phyloP scores from a whole-genome alignment of 2,797 vertebrate genomes.

The Pseudochirops corinnae region DNA sequence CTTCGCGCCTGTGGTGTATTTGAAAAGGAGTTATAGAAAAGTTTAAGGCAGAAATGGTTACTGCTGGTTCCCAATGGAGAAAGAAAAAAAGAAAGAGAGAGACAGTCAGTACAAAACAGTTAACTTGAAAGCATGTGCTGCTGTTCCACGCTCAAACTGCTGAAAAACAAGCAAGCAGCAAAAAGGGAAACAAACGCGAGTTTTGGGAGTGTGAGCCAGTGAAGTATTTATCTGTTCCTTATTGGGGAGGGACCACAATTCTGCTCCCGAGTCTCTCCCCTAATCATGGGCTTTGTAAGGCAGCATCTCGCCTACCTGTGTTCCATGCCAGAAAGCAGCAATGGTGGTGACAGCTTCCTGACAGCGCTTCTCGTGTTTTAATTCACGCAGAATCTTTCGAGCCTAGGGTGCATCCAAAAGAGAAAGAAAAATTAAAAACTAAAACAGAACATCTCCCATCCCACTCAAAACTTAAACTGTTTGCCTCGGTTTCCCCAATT shows the following conservation, averaged over 20 bases:
- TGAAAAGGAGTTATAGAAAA: conserved; percentile 87
- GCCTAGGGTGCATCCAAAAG: conserved; percentile 85
- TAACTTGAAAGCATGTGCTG: conserved; percentile 75
- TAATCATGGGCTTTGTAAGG: neutral
- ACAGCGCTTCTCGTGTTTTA: conserved; percentile 96
- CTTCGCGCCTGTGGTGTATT: conserved; percentile 93
- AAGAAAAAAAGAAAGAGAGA: conserved; percentile 68
- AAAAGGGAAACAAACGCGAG: conserved; percentile 50
- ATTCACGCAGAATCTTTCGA: conserved; percentile 93
- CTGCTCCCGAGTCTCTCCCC: accelerated
- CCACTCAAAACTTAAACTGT: neutral
- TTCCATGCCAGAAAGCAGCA: conserved; percentile 95
- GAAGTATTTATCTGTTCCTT: conserved; percentile 34
- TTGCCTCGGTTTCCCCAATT: neutral
- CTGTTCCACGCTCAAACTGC: conserved; percentile 74
- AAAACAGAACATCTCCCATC: neutral
- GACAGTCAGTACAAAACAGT: conserved; percentile 66
- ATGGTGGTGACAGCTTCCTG: conserved; percentile 95
- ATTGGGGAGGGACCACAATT: neutral
- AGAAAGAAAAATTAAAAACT: neutral
- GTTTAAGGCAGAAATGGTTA: conserved; percentile 85
- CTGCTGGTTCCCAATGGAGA: conserved; percentile 79
- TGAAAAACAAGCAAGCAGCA: conserved; percentile 71
- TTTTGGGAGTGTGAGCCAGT: conserved; percentile 72
- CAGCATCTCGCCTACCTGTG: conserved; percentile 89